phyloP scores from a whole-genome alignment of 2,888 invertebrate species.

The Melanchra persicariae region DNA sequence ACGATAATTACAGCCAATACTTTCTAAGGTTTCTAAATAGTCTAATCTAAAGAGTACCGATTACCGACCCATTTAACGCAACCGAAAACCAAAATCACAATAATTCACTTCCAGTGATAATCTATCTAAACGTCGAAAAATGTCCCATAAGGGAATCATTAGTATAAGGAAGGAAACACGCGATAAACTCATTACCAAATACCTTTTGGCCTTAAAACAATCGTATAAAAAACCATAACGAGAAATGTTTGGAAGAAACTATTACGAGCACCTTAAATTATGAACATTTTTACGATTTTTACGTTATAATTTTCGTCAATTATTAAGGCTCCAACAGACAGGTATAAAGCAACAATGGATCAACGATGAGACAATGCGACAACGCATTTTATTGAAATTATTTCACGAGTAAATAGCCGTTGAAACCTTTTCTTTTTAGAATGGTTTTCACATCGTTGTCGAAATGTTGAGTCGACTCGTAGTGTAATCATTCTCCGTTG shows the following conservation, averaged over 20 bases:
- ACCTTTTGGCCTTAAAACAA: not conserved
- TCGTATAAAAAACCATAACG: not conserved
- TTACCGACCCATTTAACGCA: not conserved
- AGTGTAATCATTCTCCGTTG: not conserved
- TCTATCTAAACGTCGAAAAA: not conserved
- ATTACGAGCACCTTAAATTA: not conserved
- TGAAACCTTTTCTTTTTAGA: too few species aligned
- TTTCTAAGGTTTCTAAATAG: not conserved
- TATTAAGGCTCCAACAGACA: not conserved
- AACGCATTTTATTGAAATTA: too few species aligned
- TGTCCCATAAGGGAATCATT: not conserved
- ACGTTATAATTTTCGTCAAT: not conserved
- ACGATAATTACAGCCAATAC: too few species aligned
- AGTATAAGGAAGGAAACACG: conserved; percentile 15
- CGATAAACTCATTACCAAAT: conserved; percentile 21
- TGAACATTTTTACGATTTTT: not conserved
- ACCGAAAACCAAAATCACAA: not conserved
- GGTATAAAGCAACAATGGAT: not conserved
- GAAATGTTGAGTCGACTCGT: too few species aligned
- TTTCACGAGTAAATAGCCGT: too few species aligned
- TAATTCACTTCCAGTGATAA: not conserved
- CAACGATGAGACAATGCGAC: not conserved
- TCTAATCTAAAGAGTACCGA: not conserved
- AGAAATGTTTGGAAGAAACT: not conserved
- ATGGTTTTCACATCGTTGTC: too few species aligned